Evolutionary conservation across 2,113 vertebrate species (phyloP).

Genomic region (Hiodon alosoides): DNA sequence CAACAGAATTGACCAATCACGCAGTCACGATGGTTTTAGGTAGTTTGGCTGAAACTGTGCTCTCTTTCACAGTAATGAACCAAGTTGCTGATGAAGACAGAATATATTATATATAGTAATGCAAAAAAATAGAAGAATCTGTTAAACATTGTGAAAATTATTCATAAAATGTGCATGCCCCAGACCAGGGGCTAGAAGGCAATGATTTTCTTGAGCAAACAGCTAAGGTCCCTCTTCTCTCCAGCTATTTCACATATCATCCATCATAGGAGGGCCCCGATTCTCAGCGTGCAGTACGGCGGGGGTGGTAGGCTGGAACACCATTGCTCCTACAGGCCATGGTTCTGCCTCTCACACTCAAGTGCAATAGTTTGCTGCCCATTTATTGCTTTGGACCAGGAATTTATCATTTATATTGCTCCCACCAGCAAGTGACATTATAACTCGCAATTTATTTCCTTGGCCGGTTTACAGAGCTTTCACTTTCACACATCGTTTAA

Average conservation of each 20-base stretch:
- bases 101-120: too few relatives aligned
- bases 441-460: too few relatives aligned
- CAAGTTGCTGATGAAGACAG: too few relatives aligned
- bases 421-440: background rate
- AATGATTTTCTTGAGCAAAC: background rate
- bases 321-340: background rate
- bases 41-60: too few relatives aligned
- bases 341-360: slow-evolving; percentile 21
- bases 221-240: background rate
- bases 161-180: too few relatives aligned
- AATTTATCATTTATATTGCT: background rate
- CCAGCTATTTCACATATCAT: background rate
- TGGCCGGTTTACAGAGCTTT: too few relatives aligned
- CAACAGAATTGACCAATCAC: too few relatives aligned
- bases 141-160: too few relatives aligned
- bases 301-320: background rate
- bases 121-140: too few relatives aligned
- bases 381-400: slow-evolving; percentile 11
- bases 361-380: slow-evolving; percentile 22
- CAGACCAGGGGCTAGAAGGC: background rate
- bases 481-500: too few relatives aligned
- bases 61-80: too few relatives aligned
- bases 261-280: background rate
- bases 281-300: background rate
- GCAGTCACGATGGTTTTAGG: too few relatives aligned